Percentiles rank a stretch among this genome's conserved stretches.
These are phyloP conservation scores for Drosophila anomalipes DNA, from an alignment of 2,888 invertebrate genomes.

Conservation along the genomic window DNA sequence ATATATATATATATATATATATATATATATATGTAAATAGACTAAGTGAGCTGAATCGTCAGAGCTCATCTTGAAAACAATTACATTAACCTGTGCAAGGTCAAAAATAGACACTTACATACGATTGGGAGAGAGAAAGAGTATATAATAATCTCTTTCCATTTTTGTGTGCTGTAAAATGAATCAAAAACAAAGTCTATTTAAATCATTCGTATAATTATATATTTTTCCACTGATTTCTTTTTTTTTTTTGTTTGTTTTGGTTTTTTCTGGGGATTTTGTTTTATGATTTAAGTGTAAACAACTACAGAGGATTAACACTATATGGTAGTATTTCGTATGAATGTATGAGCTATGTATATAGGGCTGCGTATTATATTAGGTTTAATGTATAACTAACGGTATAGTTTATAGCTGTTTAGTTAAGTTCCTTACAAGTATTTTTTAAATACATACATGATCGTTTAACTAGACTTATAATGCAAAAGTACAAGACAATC, in stretches of 20 bases:
- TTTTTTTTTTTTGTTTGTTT: constrained; percentile 44
- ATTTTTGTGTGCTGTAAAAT: not conserved
- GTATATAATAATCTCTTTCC: not conserved
- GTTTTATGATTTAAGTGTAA: constrained; percentile 71
- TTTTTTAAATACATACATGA: constrained; percentile 73
- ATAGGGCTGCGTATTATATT: constrained; percentile 52
- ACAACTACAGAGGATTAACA: constrained; percentile 81
- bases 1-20: not conserved
- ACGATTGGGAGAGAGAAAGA: not conserved
- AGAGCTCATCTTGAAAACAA: not conserved
- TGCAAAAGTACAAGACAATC: constrained; percentile 69
- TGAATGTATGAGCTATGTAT: constrained; percentile 73
- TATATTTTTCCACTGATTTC: constrained; percentile 73
- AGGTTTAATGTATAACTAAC: constrained; percentile 65
- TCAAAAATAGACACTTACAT: constrained; percentile 4
- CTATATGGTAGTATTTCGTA: constrained; percentile 71
- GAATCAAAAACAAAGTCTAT: constrained; percentile 28
- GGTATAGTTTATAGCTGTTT: constrained; percentile 70
- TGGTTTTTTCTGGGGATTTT: constrained; percentile 28
- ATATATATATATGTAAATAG: not conserved
- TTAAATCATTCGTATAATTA: constrained; percentile 72
- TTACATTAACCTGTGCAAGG: constrained; percentile 19
- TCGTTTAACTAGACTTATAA: constrained; percentile 51
- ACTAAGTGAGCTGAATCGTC: not conserved
- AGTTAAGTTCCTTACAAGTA: constrained; percentile 71